Base-by-base conservation (phyloP, 2,113 vertebrate species). In the Conger conger region DNA sequence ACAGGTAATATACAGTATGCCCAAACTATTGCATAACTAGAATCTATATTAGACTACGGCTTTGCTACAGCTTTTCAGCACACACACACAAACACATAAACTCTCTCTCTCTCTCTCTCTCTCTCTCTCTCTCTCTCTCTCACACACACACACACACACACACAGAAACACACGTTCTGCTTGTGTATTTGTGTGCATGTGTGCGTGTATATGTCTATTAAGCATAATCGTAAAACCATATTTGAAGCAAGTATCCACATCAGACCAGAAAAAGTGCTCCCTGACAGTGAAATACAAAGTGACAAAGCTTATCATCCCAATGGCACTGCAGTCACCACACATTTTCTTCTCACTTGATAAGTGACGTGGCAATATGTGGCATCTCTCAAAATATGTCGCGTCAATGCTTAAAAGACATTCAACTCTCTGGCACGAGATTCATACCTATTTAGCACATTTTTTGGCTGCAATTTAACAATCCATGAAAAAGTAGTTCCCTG, bases 291-390 rank as follows among this genome's bases (percentile, higher is more conserved):
- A 79, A 79, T 79, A 57, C 78, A 78, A 57, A 79, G 50, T 80
- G 83, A 80, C 77, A 60, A 53, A 79, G 42, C 76, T 79, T 85
- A 85, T 80, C 83, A 37, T 83, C 82, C 82, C 82, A 83, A 13
- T 76, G 63, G 82, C 40, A 42, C 45, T 76, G 38, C 36, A 83
- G 82, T 73, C 82, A 40, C 36, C 38, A 73, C 60, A 36, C 82
- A 76, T 76, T 63, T 83, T 60, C 36, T 76, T 83, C 37, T 40
- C 9, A 37, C 82, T 83, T 83, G 36, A 83, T 42, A 83, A 42
- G 57, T 76, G 82, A 83, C 82, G 11, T 50, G 45, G 45, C 45
- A 50, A 83, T 83, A 60, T 83, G 82, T 73, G 82, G 35, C 60
- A 73, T 83, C 57, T 83, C 68, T 83, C 82, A 73, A 83, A 73